These are phyloP conservation scores for Aphelinus atriplicis DNA, from an alignment of 1,140 invertebrate species.

Conservation along the genomic window DNA sequence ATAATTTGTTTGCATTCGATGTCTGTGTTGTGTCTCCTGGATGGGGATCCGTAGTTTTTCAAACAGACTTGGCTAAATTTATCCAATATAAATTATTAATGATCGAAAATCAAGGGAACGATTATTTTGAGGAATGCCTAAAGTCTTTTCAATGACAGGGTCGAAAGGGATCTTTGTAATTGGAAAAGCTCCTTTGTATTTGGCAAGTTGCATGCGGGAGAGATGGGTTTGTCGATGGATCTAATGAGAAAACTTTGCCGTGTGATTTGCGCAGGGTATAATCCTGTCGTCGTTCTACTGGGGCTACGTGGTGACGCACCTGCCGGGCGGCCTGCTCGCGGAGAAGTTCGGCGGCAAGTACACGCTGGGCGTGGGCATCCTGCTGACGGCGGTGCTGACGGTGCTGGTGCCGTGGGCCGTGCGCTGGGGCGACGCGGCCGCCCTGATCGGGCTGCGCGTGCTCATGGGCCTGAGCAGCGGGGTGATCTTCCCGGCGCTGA, in stretches of 20 bases:
- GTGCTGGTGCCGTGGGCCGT: slow-evolving; percentile 73
- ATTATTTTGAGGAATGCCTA: no score
- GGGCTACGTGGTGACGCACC: slow-evolving; percentile 70
- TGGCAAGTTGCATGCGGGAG: not conserved
- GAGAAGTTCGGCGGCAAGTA: slow-evolving; percentile 82
- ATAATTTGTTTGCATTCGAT: no score
- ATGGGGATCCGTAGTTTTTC: no score
- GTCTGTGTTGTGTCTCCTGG: no score
- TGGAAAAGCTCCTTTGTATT: no score
- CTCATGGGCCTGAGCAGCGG: slow-evolving; percentile 81
- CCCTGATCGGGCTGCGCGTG: slow-evolving; percentile 74
- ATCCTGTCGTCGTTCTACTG: slow-evolving; percentile 72
- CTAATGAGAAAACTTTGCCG: not conserved
- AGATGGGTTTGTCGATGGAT: not conserved
- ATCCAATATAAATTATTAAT: no score
- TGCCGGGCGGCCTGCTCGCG: slow-evolving; percentile 74
- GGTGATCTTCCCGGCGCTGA: slow-evolving; percentile 80
- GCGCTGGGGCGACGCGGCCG: slow-evolving; percentile 68
- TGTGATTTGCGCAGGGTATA: slow-evolving; percentile 62
- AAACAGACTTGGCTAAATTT: no score
- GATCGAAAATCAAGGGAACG: no score
- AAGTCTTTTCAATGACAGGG: no score
- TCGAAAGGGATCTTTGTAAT: no score
- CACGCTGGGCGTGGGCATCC: slow-evolving; percentile 79
- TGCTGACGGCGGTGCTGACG: slow-evolving; percentile 80